phyloP scores from a whole-genome alignment of 1,140 invertebrate species.

The Procambarus virginalis region DNA sequence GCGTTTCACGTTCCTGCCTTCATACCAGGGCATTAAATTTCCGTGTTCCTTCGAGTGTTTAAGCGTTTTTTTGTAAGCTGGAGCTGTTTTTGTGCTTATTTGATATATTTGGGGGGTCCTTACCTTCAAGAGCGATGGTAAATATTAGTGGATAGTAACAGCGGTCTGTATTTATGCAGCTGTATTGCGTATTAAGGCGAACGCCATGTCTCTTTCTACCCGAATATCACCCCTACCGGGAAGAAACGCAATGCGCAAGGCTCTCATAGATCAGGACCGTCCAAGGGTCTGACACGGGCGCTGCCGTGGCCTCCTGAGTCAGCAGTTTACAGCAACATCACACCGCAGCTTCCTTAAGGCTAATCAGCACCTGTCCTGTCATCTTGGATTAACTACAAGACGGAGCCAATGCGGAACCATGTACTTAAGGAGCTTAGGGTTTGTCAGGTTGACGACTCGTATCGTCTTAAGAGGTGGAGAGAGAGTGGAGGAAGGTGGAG shows the following conservation, averaged over 20 bases:
- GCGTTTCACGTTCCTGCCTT: not conserved
- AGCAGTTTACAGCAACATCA: not conserved
- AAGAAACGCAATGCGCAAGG: not conserved
- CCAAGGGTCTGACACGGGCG: not conserved
- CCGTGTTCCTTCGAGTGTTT: no score
- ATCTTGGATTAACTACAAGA: not conserved
- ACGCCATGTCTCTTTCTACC: not conserved
- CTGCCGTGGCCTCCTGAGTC: not conserved
- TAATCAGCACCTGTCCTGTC: not conserved
- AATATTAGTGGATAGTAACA: no score
- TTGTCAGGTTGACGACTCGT: not conserved
- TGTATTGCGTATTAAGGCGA: no score
- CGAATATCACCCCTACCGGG: not conserved
- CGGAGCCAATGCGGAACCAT: not conserved
- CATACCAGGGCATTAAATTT: no score
- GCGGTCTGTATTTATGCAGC: no score
- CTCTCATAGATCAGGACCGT: not conserved
- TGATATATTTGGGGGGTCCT: no score
- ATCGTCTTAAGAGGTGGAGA: not conserved
- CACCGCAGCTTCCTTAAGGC: not conserved
- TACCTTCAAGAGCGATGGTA: no score
- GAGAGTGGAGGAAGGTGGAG: not conserved
- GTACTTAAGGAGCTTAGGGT: not conserved
- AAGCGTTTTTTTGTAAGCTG: no score
- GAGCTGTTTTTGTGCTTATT: no score